Evolutionary conservation across 2,888 invertebrate species (phyloP), one percentile per base, ranked within the genome.

Genomic region (Cheilosia scutellata): DNA sequence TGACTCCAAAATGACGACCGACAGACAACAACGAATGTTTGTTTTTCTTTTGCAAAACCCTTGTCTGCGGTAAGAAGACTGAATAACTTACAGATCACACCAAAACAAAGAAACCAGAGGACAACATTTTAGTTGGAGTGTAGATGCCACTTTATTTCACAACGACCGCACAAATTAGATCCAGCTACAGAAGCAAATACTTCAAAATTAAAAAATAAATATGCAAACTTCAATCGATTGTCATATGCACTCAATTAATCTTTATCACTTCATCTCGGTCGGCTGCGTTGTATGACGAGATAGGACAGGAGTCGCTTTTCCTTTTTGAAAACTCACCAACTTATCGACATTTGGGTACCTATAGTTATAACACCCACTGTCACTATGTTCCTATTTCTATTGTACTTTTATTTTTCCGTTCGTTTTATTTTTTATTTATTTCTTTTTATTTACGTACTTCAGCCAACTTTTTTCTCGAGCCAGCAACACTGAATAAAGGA

Each of bases 221-320:
- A 47, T 44, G 63, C 60, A 66, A 83, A 83, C 57, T 79, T 79
- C 29, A 79, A 76, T 82, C 74, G 71, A 82, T 82, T 72, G 72
- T 63, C 76, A 68, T 77, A 57, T 77, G 71, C 86, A 86, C 86
- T 86, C 86, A 75, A 76, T 71, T 86, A 82, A 82, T 82, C 62
- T 82, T 76, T 86, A 86, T 86, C 86, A 86, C 86, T 82, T 77
- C 86, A 82, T 86, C 63, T 68, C 49, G 63, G 37, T 65, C 53
- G 57, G 47, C 55, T 57, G 55, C 20, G 11, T 77, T 25, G 27
- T 51, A 31, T 27, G 25, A 66, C n/a, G 57, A 66, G 44, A 33
- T 42, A 63, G 40, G 53, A 33, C 9, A 37, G 47, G 33, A 65
- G 40, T 49, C 58, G 44, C 33, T 70, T 33, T 58, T 63, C 44